Percentiles rank a stretch among this genome's conserved stretches.
phyloP scores from a whole-genome alignment of 2,888 invertebrate species.

The Limnephilus auricula region DNA sequence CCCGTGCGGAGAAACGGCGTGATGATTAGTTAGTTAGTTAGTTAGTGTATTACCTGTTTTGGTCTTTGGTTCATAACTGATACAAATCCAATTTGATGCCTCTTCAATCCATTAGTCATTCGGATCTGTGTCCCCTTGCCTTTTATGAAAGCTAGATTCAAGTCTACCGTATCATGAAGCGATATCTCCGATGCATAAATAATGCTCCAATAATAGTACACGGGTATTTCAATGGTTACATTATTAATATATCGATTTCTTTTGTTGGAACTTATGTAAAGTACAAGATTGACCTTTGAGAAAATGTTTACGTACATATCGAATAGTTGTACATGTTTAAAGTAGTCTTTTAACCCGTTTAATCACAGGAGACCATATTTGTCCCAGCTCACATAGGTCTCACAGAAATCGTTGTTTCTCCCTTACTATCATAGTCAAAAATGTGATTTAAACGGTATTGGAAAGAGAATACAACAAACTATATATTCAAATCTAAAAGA shows the following conservation, averaged over 20 bases:
- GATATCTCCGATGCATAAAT: neutral
- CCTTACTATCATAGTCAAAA: too few species aligned
- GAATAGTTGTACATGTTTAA: too few species aligned
- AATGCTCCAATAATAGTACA: neutral
- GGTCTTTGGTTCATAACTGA: neutral
- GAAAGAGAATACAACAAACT: too few species aligned
- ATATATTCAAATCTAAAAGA: too few species aligned
- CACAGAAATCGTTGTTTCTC: too few species aligned
- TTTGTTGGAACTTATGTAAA: neutral
- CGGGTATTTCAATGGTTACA: neutral
- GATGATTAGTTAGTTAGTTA: too few species aligned
- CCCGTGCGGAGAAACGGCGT: too few species aligned
- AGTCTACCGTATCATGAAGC: neutral
- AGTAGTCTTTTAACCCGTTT: too few species aligned
- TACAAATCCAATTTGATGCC: neutral
- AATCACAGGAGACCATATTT: too few species aligned
- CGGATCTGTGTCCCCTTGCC: neutral
- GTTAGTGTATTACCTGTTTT: neutral
- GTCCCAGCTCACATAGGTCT: too few species aligned
- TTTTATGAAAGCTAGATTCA: neutral
- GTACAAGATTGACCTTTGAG: neutral
- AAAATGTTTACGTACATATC: too few species aligned
- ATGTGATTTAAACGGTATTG: too few species aligned
- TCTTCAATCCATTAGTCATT: neutral
- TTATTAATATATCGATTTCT: neutral